Base-by-base conservation (phyloP, 1,140 invertebrate genomes). In the Pogonomyrmex californicus region DNA sequence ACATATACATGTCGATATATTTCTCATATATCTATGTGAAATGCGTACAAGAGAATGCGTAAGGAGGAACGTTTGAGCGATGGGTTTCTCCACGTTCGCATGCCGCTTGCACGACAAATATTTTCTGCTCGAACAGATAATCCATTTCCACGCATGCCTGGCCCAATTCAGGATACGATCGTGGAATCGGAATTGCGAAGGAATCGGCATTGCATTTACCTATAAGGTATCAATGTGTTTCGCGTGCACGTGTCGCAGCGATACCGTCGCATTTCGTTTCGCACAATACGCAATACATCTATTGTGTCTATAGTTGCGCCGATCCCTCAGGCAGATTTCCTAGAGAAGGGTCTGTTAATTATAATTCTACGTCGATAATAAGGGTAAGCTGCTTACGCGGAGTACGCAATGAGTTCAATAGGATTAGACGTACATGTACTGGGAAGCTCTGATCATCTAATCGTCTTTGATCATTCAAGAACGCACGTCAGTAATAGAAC, bases 281-380 rank as follows among this genome's bases (percentile, higher is more conserved):
- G 51, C 23, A 56, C 51, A 76, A 86, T 70, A 68, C 44, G 47
- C 36, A 58, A 23, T 51, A 73, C 38, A 30, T 78, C 81, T 75
- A 38, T 73, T 56, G 56, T 60, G 77, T 77, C 62, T 86, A 41
- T 6, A 49, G 14, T 36, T 76, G 70, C 60, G 65, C 49, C 62
- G n/a, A 75, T 73, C 66, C 78, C 68, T 33, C 30, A 78, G 38
- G 38, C 54, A 60, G 44, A 33, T 82, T 85, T 75, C n/a, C 47
- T 68, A 30, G 65, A 70, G 77, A 77, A 88, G 85, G 75, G 65
- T 41, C 73, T 89, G 87, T 93, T 92, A 91, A 92, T 93, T 92
- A 92, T 92, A 91, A 92, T 93, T 92, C 90, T 85, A 92, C 85
- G 82, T 92, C 87, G 90, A 92, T 92, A 93, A 93, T 93, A 91